Base-by-base conservation (phyloP, 2,888 invertebrate genomes). In the Metellina segmentata region DNA sequence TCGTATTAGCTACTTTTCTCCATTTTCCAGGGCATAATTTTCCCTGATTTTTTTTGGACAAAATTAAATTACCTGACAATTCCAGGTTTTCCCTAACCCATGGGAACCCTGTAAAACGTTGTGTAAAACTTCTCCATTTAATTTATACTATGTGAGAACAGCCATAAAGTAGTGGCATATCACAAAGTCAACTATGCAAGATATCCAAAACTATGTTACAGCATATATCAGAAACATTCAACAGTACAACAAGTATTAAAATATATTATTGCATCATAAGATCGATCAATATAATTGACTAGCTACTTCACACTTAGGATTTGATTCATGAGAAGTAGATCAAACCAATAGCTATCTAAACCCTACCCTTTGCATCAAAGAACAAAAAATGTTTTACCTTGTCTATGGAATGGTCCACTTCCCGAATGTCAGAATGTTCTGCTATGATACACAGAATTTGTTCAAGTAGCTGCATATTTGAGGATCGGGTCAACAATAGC, bases 381-480 rank as follows among this genome's bases (percentile, higher is more conserved):
- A 77, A 34, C 49, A 13, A 6, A n/a, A 77, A 49, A 77, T 72
- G 48, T 19, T 48, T 49, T 69, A 86, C 86, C 77, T 78, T 81
- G 49, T 87, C 71, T 16, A 85, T 77, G 48, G 82, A 77, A 7
- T 74, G 53, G 75, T 91, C 92, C 16, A 79, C 13, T 0, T 95
- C 95, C 85, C 96, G 95, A 92, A 97, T 96, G 94, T 96, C 96
- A 0, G 97, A 97, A 95, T 98, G 98, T 89, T 96, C 94, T 11
- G 93, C 92, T n/a, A 95, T 94, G 69, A 95, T 93, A 61, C 94
- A 92, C 13, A 95, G 93, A 0, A 94, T 95, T 83, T 95, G 94
- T 0, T 94, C 92, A 83, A 94, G 51, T 20, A 92, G 20, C 9
- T 20, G 16, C 48, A 89, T 49, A 51, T 92, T 81, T 53, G 89